Conservation (phyloP, 2,113 vertebrate species). For the Zosterops hypoxanthus region DNA sequence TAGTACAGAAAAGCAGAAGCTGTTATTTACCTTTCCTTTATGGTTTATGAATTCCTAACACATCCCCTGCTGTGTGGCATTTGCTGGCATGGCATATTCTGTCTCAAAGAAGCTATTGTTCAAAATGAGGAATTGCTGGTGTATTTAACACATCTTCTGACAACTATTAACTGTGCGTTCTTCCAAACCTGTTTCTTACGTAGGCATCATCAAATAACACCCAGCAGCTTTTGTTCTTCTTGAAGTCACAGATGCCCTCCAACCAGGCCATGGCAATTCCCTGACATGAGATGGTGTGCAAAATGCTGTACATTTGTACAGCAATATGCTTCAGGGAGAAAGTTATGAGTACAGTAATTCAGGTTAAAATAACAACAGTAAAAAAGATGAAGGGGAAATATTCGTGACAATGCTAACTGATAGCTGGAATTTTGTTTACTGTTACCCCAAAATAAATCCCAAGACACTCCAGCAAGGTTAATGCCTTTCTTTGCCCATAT, state of each 20-base stretch:
- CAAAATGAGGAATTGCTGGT: not conserved
- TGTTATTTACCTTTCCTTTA: not conserved
- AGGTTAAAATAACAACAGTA: constrained; percentile 2
- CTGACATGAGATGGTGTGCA: not conserved
- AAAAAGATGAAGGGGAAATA: not conserved
- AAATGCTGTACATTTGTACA: not conserved
- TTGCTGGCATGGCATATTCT: not conserved
- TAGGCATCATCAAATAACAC: not conserved
- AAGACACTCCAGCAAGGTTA: not conserved
- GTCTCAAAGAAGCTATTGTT: not conserved
- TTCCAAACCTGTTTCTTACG: not conserved
- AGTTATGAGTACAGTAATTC: not conserved
- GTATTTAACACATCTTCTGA: not conserved
- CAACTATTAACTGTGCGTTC: not conserved
- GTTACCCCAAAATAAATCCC: not conserved
- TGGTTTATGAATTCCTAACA: not conserved
- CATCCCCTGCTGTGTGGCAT: not conserved
- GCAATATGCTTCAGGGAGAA: not conserved
- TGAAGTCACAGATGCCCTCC: not conserved
- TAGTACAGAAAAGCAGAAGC: not conserved
- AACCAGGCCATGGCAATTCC: not conserved
- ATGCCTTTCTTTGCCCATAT: not conserved
- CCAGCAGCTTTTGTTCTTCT: not conserved
- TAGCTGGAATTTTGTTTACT: not conserved
- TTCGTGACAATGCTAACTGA: not conserved